phyloP scores from a whole-genome alignment of 2,113 vertebrate genomes.

The Crotalus tigris region DNA sequence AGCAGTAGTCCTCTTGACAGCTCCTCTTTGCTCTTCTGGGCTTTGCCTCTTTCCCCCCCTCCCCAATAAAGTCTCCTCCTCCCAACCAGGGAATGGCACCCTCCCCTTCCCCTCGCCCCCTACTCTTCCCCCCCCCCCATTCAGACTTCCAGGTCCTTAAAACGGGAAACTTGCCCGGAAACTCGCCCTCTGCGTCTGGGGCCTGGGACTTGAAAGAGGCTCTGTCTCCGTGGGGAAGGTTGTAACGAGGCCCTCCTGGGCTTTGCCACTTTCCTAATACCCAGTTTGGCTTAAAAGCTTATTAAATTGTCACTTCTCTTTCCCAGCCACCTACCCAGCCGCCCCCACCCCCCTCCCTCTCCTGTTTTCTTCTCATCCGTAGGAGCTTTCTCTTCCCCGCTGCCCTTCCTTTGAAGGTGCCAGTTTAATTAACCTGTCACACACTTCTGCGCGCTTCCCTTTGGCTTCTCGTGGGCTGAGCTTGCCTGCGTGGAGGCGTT shows the following conservation, averaged over 20 bases:
- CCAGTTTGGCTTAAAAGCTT: slow-evolving; percentile 42
- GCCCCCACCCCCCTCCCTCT: too few relatives aligned
- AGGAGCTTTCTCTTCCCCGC: slow-evolving; percentile 36
- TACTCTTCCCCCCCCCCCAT: slow-evolving; percentile 56
- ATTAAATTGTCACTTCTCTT: slow-evolving; percentile 27
- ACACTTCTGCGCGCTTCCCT: background rate
- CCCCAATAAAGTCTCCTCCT: slow-evolving; percentile 36
- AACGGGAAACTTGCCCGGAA: slow-evolving; percentile 47
- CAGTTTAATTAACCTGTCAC: slow-evolving; percentile 21
- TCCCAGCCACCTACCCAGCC: background rate
- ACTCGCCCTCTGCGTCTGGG: background rate
- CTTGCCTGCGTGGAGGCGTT: background rate
- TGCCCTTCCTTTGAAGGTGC: slow-evolving; percentile 6
- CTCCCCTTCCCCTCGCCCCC: background rate
- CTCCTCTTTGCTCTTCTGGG: slow-evolving; percentile 43
- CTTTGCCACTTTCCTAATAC: slow-evolving; percentile 13
- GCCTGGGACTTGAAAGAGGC: background rate
- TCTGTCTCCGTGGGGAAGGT: slow-evolving; percentile 25
- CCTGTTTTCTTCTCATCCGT: slow-evolving; percentile 20
- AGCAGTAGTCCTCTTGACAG: slow-evolving; percentile 43
- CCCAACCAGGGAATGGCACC: slow-evolving; percentile 45
- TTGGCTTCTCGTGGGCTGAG: background rate
- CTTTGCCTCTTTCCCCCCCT: background rate
- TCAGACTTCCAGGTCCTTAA: slow-evolving; percentile 57
- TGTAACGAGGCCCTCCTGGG: background rate